Evolutionary conservation across 2,888 invertebrate genomes (phyloP).

Genomic region (Ichneumon xanthorius): DNA sequence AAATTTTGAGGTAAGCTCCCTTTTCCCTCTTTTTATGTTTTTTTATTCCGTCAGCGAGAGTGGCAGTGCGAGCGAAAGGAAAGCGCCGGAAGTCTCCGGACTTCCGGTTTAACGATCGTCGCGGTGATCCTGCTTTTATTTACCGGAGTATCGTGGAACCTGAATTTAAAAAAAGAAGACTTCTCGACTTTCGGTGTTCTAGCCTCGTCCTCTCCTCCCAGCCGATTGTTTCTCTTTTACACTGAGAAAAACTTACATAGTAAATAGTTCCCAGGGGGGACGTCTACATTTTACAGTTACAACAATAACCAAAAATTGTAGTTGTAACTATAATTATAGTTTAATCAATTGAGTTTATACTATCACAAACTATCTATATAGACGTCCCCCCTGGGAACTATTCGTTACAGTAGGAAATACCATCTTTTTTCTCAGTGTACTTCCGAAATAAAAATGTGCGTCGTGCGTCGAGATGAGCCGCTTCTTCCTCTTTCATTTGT

Average conservation of each 20-base stretch:
- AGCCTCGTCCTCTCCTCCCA: neutral
- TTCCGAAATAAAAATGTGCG: neutral
- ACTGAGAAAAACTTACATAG: no score
- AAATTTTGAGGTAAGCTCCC: slow-evolving; percentile 60
- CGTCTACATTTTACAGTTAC: no score
- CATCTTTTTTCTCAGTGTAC: no score
- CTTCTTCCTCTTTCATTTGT: neutral
- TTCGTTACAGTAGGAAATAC: no score
- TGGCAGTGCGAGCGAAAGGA: neutral
- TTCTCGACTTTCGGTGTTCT: neutral
- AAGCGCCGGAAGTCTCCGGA: slow-evolving; percentile 32
- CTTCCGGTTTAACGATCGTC: slow-evolving; percentile 44
- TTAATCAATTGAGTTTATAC: no score
- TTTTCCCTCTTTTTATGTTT: slow-evolving; percentile 13
- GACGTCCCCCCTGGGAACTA: no score
- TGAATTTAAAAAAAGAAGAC: slow-evolving; percentile 62
- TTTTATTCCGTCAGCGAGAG: slow-evolving; percentile 40
- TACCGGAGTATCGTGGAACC: slow-evolving; percentile 51
- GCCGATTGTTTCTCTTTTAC: no score
- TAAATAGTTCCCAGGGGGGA: no score
- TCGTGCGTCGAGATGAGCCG: neutral
- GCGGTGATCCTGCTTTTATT: slow-evolving; percentile 50
- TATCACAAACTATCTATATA: no score
- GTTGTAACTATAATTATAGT: no score
- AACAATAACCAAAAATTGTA: no score